A percentile compares a stretch with the other conserved stretches of the same genome.
Conservation (phyloP, 37 sponge, comb jelly and placozoan species). For the Crambe crambe region DNA sequence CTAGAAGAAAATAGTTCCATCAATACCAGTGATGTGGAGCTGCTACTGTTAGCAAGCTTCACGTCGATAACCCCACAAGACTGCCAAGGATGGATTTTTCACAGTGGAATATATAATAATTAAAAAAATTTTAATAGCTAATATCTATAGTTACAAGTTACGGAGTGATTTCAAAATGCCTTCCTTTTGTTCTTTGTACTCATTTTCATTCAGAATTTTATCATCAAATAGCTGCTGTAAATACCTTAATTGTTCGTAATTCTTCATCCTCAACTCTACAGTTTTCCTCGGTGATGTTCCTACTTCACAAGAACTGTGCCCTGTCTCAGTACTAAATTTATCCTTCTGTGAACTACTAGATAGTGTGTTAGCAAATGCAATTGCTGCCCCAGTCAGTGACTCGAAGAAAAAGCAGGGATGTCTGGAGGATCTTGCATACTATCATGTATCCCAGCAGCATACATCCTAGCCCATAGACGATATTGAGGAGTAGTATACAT, state of each 20-base stretch:
- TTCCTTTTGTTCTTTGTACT: no score
- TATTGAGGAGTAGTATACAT: slow-evolving; percentile 18
- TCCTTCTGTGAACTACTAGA: no score
- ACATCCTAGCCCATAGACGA: slow-evolving; percentile 33
- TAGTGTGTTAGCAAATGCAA: no score
- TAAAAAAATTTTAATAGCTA: no score
- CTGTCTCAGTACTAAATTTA: no score
- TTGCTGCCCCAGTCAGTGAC: no score
- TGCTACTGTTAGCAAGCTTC: not conserved
- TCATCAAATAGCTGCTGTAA: not conserved
- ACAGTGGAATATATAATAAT: not conserved
- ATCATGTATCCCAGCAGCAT: slow-evolving; percentile 12
- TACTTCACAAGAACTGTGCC: no score
- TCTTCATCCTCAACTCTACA: no score
- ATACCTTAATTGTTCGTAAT: not conserved
- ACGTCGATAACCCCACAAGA: not conserved
- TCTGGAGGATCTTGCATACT: slow-evolving; percentile 13
- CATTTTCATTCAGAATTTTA: not conserved
- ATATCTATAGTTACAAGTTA: no score
- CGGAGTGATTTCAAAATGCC: not conserved
- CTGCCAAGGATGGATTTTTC: not conserved
- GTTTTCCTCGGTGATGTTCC: no score
- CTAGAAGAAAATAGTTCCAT: not conserved
- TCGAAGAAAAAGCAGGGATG: slow-evolving; percentile 16
- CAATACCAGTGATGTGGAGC: no score